These are phyloP conservation scores for Tokudaia muenninki DNA, from an alignment of 2,797 vertebrate species.

Conservation along the genomic window DNA sequence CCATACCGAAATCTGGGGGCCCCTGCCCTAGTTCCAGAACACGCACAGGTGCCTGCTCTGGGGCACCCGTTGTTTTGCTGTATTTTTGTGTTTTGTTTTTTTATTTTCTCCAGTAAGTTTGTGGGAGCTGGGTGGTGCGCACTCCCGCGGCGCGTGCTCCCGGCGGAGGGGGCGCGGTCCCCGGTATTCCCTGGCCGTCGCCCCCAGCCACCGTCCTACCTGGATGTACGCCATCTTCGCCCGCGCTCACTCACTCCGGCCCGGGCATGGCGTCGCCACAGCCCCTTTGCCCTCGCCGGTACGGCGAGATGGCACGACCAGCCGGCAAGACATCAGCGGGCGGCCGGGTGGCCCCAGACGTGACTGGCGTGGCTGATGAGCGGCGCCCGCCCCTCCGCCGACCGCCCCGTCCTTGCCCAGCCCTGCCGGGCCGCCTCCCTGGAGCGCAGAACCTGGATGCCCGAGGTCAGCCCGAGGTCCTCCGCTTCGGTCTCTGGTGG, in stretches of 20 bases:
- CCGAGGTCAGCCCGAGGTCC: background rate
- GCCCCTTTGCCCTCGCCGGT: constrained; percentile 83
- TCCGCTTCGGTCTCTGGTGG: constrained; percentile 44
- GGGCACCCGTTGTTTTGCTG: constrained; percentile 29
- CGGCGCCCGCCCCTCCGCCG: constrained; percentile 79
- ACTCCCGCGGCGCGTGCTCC: background rate
- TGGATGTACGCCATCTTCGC: constrained; percentile 91
- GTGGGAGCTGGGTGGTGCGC: background rate
- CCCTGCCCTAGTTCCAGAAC: constrained; percentile 50
- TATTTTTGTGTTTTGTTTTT: background rate
- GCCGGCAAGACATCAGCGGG: constrained; percentile 65
- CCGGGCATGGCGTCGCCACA: constrained; percentile 81
- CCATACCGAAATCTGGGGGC: background rate
- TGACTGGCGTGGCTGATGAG: constrained; percentile 83
- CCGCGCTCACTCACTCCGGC: constrained; percentile 83
- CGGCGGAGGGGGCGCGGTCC: constrained; percentile 53
- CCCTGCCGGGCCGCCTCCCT: constrained; percentile 66
- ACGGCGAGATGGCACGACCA: constrained; percentile 44
- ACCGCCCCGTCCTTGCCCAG: constrained; percentile 81
- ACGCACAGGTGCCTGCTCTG: constrained; percentile 57
- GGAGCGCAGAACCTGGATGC: background rate
- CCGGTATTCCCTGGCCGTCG: constrained; percentile 36
- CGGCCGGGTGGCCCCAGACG: constrained; percentile 82
- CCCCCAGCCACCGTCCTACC: constrained; percentile 87
- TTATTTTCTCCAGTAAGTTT: constrained; percentile 74